Evolutionary conservation across 2,888 invertebrate genomes (phyloP).

Genomic region (Pterostichus madidus): DNA sequence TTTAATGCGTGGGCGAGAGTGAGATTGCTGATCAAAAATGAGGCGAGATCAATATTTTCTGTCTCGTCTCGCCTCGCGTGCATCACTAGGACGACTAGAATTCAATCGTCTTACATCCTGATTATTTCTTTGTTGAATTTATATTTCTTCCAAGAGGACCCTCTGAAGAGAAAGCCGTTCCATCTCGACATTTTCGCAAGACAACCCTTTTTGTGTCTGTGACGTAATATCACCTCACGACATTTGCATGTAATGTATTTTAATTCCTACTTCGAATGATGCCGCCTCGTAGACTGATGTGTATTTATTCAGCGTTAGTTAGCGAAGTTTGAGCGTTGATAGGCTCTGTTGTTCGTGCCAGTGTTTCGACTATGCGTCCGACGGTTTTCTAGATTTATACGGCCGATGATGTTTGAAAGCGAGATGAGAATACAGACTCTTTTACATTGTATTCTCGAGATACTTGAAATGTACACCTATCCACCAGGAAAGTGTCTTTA

Average conservation of each 20-base stretch:
- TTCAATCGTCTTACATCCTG: too few relatives aligned
- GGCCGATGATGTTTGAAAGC: not conserved
- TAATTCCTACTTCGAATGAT: constrained; percentile 69
- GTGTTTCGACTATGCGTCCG: constrained; percentile 23
- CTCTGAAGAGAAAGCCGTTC: too few relatives aligned
- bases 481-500: not conserved
- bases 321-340: constrained; percentile 50
- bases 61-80: too few relatives aligned
- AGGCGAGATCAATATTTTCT: too few relatives aligned
- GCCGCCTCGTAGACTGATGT: constrained; percentile 42
- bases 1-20: too few relatives aligned
- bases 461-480: constrained; percentile 52
- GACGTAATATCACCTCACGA: constrained; percentile 72
- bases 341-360: constrained; percentile 38
- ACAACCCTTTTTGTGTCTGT: constrained; percentile 73
- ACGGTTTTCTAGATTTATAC: not conserved
- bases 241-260: constrained; percentile 74
- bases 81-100: too few relatives aligned
- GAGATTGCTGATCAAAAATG: too few relatives aligned
- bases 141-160: too few relatives aligned
- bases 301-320: constrained; percentile 62
- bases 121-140: too few relatives aligned
- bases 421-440: not conserved
- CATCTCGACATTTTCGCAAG: not conserved
- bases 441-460: constrained; percentile 23